These are phyloP conservation scores for Drosophila neocordata DNA, from an alignment of 1,140 invertebrate genomes.

Conservation along the genomic window DNA sequence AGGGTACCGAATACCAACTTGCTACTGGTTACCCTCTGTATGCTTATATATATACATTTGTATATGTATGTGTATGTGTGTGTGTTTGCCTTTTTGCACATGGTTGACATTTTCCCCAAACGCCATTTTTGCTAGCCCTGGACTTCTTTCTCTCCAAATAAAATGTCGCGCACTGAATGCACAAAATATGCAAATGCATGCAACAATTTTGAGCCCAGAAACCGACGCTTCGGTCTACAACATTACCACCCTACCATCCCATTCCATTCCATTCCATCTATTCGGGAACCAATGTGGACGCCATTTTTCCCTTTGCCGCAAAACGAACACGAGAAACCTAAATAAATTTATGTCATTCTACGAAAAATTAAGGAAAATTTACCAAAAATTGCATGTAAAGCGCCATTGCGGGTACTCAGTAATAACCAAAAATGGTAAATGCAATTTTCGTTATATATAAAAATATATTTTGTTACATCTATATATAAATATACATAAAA, in stretches of 20 bases:
- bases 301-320: conserved; percentile 54
- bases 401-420: conserved; percentile 47
- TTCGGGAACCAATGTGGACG: conserved; percentile 27
- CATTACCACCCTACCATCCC: background rate
- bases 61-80: background rate
- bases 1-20: conserved; percentile 23
- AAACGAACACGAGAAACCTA: conserved; percentile 57
- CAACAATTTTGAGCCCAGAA: conserved; percentile 50
- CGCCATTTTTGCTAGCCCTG: conserved; percentile 52
- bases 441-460: conserved; percentile 37
- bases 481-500: conserved; percentile 14
- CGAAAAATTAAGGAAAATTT: conserved; percentile 26
- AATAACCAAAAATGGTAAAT: conserved; percentile 53
- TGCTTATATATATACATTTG: background rate
- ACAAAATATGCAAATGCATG: conserved; percentile 71
- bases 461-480: conserved; percentile 29
- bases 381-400: conserved; percentile 47
- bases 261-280: conserved; percentile 3
- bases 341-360: conserved; percentile 65
- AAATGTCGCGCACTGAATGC: conserved; percentile 68
- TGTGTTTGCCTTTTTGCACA: conserved; percentile 58
- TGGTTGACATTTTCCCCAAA: conserved; percentile 60
- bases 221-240: background rate
- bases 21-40: conserved; percentile 37
- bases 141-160: conserved; percentile 69